Percentiles rank a stretch among this genome's conserved stretches.
phyloP scores from a whole-genome alignment of 92 coral and sea anemone species.

The Pocillopora grandis region DNA sequence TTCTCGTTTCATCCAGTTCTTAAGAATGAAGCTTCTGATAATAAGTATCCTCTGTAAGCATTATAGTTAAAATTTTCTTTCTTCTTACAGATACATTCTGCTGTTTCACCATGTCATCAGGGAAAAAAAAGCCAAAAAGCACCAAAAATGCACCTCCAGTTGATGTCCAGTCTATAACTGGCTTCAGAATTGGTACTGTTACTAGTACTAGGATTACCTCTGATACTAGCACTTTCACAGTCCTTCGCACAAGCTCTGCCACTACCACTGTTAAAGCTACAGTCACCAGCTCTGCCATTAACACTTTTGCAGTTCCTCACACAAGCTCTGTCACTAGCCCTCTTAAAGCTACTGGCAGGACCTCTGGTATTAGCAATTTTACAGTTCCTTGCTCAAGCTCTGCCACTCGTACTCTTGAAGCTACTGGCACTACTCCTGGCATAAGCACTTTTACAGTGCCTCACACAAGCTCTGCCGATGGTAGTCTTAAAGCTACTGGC shows the following conservation, averaged over 20 bases:
- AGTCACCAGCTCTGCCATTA: background rate
- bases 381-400: conserved; percentile 6
- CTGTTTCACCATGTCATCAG: conserved; percentile 5
- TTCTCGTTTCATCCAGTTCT: conserved; percentile 2
- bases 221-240: background rate
- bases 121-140: background rate
- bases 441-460: background rate
- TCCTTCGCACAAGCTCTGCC: background rate
- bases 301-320: background rate
- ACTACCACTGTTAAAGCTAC: background rate
- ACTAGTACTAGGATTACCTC: background rate
- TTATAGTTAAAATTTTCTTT: background rate
- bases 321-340: background rate
- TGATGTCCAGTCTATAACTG: background rate
- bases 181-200: background rate
- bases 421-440: background rate
- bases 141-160: background rate
- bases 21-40: conserved; percentile 6
- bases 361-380: background rate
- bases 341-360: background rate
- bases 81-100: conserved; percentile 2
- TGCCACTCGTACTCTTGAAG: background rate
- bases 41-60: background rate
- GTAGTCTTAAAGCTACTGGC: background rate
- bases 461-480: background rate